Conservation (phyloP, 2,888 invertebrate genomes). For the Perithous albicinctus region DNA sequence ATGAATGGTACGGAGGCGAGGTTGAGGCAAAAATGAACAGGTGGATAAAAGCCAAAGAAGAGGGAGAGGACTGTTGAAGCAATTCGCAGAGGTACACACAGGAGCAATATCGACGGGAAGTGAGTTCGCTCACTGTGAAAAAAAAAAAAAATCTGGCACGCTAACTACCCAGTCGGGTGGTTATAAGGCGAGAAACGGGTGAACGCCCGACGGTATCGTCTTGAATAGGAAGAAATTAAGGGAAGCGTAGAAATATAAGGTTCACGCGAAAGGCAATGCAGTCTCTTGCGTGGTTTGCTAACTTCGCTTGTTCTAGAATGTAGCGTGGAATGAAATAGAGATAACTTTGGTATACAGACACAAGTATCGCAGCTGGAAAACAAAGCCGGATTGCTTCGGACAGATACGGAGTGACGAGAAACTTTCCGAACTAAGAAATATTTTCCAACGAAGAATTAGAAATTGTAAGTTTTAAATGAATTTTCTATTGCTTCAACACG, state of each 20-base stretch:
- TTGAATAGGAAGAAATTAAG: not conserved
- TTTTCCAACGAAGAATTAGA: not conserved
- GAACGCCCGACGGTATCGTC: constrained; percentile 55
- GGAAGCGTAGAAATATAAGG: constrained; percentile 6
- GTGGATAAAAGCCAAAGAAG: constrained; percentile 12
- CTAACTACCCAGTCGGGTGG: constrained; percentile 13
- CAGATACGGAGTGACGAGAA: not conserved
- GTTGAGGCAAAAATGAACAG: not conserved
- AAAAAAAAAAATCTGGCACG: constrained; percentile 1
- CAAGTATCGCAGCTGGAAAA: not conserved
- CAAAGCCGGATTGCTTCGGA: not conserved
- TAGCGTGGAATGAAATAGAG: not conserved
- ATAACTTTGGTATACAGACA: constrained; percentile 4
- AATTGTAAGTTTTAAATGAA: not conserved
- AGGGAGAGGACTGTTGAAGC: constrained; percentile 5
- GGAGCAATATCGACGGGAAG: constrained; percentile 25
- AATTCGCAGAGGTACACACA: not conserved
- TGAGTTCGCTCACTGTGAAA: constrained; percentile 15
- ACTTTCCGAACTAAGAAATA: constrained; percentile 9
- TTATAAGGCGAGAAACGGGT: constrained; percentile 26
- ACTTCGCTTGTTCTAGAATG: not conserved
- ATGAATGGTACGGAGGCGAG: not conserved
- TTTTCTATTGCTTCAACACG: not conserved
- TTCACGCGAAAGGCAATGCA: constrained; percentile 5
- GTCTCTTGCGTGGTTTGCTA: constrained; percentile 13